A percentile compares a stretch with the other conserved stretches of the same genome.
Conservation (phyloP, 2,113 vertebrate species). For the Micromys minutus region DNA sequence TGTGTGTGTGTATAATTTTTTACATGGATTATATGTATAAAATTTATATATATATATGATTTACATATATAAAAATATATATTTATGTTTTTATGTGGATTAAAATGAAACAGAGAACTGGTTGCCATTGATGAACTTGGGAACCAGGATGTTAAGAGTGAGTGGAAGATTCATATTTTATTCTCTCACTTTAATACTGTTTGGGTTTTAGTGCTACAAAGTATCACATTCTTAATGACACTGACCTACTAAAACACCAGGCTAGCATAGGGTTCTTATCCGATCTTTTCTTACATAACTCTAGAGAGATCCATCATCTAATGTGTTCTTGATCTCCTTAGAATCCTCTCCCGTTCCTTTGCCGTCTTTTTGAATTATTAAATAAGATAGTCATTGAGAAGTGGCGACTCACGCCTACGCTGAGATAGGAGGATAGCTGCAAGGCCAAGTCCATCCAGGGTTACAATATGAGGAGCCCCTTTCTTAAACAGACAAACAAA, state of each 20-base stretch:
- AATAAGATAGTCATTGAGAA: not conserved
- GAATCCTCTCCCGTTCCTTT: not conserved
- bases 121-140: not conserved
- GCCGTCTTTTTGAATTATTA: not conserved
- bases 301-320: not conserved
- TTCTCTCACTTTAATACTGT: not conserved
- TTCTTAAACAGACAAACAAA: not conserved
- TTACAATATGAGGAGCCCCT: not conserved
- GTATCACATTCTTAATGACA: not conserved
- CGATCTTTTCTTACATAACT: not conserved
- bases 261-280: not conserved
- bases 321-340: not conserved
- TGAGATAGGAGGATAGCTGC: not conserved
- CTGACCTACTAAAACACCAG: not conserved
- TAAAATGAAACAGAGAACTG: not conserved
- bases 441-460: not conserved
- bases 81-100: not conserved
- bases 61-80: too few relatives aligned
- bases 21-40: too few relatives aligned
- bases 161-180: not conserved
- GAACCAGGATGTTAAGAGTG: not conserved
- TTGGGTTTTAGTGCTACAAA: not conserved
- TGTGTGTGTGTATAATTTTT: too few relatives aligned
- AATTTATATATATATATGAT: too few relatives aligned
- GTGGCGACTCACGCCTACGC: not conserved